Percentiles rank a stretch among this genome's conserved stretches.
Conservation (phyloP, 1,140 invertebrate species). For the honey bee (Apis mellifera) region Amel_HAv3.1 CM009935.2:3316501-3317000, state of each 20-base stretch:
- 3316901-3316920: not conserved
- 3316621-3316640: too few relatives aligned
- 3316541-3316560: too few relatives aligned
- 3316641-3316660: too few relatives aligned
- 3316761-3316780: not conserved
- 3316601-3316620: too few relatives aligned
- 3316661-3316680: too few relatives aligned
- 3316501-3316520: not conserved
- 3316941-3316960: not conserved
- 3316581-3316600: too few relatives aligned
- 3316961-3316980: slow-evolving; percentile 14
- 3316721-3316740: not conserved
- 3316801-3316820: not conserved
- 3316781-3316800: too few relatives aligned
- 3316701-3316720: too few relatives aligned
- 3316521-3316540: not conserved
- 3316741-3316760: not conserved
- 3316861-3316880: not conserved
- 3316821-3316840: not conserved
- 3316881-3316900: not conserved
- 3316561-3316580: too few relatives aligned
- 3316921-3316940: not conserved
- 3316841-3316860: not conserved
- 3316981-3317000: slow-evolving; percentile 18
- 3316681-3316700: too few relatives aligned